These are phyloP conservation scores for Triplophysa yarkandensis DNA, from an alignment of 2,797 vertebrate species.

Conservation along the genomic window DNA sequence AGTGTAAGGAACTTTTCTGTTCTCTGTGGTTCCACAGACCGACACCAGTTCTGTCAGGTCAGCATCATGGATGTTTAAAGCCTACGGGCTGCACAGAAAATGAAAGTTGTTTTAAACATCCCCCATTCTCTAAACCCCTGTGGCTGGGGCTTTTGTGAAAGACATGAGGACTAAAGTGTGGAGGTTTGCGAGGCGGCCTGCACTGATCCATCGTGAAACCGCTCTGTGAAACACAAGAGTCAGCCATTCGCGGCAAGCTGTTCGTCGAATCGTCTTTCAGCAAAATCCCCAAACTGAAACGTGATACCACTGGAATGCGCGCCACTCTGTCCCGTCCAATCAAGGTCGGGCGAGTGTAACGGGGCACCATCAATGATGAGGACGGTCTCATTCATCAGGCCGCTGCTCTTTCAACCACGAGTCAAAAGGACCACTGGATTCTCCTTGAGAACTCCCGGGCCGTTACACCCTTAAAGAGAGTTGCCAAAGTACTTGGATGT, in stretches of 20 bases:
- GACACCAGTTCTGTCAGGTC: slow-evolving; percentile 20
- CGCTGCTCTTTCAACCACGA: slow-evolving; percentile 38
- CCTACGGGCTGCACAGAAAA: not conserved
- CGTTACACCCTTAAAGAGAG: not conserved
- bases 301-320: slow-evolving; percentile 67
- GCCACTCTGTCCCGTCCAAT: slow-evolving; percentile 47
- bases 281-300: slow-evolving; percentile 64
- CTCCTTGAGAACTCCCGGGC: not conserved
- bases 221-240: slow-evolving; percentile 59
- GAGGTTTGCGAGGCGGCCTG: slow-evolving; percentile 34
- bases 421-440: slow-evolving; percentile 8
- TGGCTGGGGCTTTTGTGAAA: slow-evolving; percentile 15
- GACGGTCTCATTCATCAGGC: slow-evolving; percentile 67
- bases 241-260: slow-evolving; percentile 63
- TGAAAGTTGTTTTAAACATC: not conserved
- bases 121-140: not conserved
- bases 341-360: slow-evolving; percentile 24
- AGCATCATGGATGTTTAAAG: not conserved
- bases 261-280: slow-evolving; percentile 59
- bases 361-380: slow-evolving; percentile 51
- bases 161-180: not conserved
- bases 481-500: slow-evolving; percentile 1
- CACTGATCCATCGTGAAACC: slow-evolving; percentile 54
- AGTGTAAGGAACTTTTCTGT: slow-evolving; percentile 12
- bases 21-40: slow-evolving; percentile 12